Percentiles rank a stretch among this genome's conserved stretches.
Evolutionary conservation across 2,113 vertebrate genomes (phyloP).

Genomic region (Chaetodon auriga): DNA sequence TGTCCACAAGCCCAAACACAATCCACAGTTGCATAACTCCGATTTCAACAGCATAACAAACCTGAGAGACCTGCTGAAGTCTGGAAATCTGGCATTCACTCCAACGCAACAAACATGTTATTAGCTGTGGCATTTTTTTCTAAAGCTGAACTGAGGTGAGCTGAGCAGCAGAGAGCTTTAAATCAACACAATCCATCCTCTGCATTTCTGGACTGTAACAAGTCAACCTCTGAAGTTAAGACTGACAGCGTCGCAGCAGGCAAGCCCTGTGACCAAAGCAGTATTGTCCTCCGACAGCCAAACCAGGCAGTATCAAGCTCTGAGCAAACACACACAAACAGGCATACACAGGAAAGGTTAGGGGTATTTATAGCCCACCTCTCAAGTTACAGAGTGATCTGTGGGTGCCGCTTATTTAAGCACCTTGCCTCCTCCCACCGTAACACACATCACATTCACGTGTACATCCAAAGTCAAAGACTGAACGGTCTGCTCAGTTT

Average conservation of each 20-base stretch:
- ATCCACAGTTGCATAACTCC: constrained; percentile 35
- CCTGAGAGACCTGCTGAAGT: constrained; percentile 64
- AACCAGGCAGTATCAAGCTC: constrained; percentile 56
- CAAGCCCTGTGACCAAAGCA: constrained; percentile 23
- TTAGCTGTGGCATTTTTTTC: constrained; percentile 72
- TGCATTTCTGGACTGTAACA: constrained; percentile 67
- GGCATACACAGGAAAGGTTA: constrained; percentile 82
- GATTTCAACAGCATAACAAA: constrained; percentile 54
- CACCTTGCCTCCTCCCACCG: constrained; percentile 76
- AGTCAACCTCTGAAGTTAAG: constrained; percentile 34
- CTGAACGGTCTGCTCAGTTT: constrained; percentile 25
- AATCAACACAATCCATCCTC: constrained; percentile 38
- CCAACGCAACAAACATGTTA: constrained; percentile 56
- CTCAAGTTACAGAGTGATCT: constrained; percentile 84
- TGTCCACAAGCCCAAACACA: constrained; percentile 19
- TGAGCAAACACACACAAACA: constrained; percentile 70
- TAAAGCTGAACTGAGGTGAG: constrained; percentile 40
- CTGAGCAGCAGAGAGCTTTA: constrained; percentile 26
- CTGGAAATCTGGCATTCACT: constrained; percentile 67
- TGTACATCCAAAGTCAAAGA: constrained; percentile 54
- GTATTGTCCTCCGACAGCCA: constrained; percentile 66
- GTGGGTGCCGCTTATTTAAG: constrained; percentile 81
- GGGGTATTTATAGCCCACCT: constrained; percentile 85
- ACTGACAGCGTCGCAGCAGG: constrained; percentile 7
- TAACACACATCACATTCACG: constrained; percentile 42